Evolutionary conservation across 2,888 invertebrate species (phyloP).

Genomic region (Stenoptilia bipunctidactyla): DNA sequence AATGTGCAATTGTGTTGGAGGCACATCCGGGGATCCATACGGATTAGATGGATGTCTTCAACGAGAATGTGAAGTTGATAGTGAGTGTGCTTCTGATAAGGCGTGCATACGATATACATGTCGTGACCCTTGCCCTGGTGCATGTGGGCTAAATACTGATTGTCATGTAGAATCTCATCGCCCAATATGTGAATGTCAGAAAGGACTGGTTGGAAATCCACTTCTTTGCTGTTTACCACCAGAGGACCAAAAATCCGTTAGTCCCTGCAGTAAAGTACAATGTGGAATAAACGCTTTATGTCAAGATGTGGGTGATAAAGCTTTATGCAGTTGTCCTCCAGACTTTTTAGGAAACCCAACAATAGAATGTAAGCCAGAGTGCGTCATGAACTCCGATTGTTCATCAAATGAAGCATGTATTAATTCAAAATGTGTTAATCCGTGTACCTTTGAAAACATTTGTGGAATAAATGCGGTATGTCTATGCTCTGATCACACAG

Average conservation of each 20-base stretch:
- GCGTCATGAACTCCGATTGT: conserved; percentile 87
- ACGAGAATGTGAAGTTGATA: conserved; percentile 85
- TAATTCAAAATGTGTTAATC: conserved; percentile 80
- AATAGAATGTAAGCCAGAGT: conserved; percentile 82
- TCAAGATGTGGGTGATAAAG: conserved; percentile 75
- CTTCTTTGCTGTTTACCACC: conserved; percentile 77
- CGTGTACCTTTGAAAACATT: conserved; percentile 76
- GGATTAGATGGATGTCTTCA: conserved; percentile 79
- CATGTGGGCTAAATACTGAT: conserved; percentile 80
- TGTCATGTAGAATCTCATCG: conserved; percentile 84
- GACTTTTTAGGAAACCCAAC: conserved; percentile 86
- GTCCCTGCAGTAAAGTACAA: conserved; percentile 80
- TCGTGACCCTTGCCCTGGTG: conserved; percentile 85
- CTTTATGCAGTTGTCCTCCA: conserved; percentile 82
- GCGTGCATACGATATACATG: conserved; percentile 87
- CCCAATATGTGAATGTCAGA: conserved; percentile 82
- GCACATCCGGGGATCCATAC: conserved; percentile 83
- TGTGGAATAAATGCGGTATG: conserved; percentile 88
- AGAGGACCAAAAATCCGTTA: conserved; percentile 64
- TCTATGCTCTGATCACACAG: conserved; percentile 83
- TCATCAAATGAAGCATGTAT: conserved; percentile 80
- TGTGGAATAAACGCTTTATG: conserved; percentile 87
- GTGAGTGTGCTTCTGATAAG: conserved; percentile 79
- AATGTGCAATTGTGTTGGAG: conserved; percentile 80
- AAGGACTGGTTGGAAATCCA: conserved; percentile 83